Evolutionary conservation across 2,888 invertebrate species (phyloP), one percentile per base, ranked within the genome.

Genomic region (Callinectes sapidus): DNA sequence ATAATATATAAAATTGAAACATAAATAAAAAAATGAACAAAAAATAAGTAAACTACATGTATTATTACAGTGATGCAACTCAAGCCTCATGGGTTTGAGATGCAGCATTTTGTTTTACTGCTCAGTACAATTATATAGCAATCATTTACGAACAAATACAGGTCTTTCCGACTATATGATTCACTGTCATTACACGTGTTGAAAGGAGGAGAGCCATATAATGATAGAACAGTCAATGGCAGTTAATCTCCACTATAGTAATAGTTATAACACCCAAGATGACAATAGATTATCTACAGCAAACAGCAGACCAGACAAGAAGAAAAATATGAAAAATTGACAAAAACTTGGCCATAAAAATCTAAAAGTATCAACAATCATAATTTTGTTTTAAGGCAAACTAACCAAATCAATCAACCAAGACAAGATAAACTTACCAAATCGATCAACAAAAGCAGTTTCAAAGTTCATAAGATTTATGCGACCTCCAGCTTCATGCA

Each of bases 401-500:
- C 90, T 94, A 28, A 94, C 92, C 92, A 88, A 92, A 94, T 71
- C 95, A 95, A 48, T 95, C 95, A n/a, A 95, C 94, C 61, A 61
- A 61, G 18, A 23, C 61, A 61, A 61, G 18, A 23, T 61, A 61
- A 39, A 91, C 90, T 94, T 32, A 94, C 92, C 92, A 88, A 92
- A 94, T 71, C 95, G 95, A 48, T 95, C 95, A n/a, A 95, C 94
- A 92, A 96, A 96, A 1, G 95, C 95, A 14, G 95, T 95, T 91
- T 96, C 96, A 91, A 96, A 96, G 89, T 95, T 95, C 0, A 95
- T 95, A 10, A 96, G 90, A 32, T 92, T 92, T 92, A 95, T 93
- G 23, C 94, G 92, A 1, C 96, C 96, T 39, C 96, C 96, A 90
- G 96, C 95, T 91, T 96, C 96, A 95, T 96, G 95, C 95, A 97